These are phyloP conservation scores for Brachyptera putata DNA, from an alignment of 2,888 invertebrate genomes.

Conservation along the genomic window DNA sequence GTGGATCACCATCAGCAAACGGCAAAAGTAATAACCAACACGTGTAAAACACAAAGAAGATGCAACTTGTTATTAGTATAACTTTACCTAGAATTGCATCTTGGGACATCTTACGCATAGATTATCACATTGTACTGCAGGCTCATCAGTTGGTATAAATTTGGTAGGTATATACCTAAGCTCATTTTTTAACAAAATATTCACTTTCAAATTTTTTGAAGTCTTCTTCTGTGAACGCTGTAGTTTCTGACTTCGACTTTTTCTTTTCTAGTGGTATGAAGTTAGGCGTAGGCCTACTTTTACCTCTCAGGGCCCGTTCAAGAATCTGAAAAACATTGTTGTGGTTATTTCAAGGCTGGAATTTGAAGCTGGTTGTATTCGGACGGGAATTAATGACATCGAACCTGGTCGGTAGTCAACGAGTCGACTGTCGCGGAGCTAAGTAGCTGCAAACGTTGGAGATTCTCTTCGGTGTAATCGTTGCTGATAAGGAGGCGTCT, in stretches of 20 bases:
- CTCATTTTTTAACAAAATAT: constrained; percentile 47
- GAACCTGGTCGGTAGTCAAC: constrained; percentile 49
- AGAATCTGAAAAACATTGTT: constrained; percentile 49
- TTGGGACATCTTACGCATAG: constrained; percentile 25
- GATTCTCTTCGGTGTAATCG: constrained; percentile 47
- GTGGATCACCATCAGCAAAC: constrained; percentile 58
- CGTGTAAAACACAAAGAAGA: constrained; percentile 55
- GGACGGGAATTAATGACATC: not conserved
- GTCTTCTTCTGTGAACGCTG: constrained; percentile 67
- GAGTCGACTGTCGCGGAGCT: constrained; percentile 44
- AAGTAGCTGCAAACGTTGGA: constrained; percentile 49
- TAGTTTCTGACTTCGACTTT: constrained; percentile 43
- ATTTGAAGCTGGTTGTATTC: not conserved
- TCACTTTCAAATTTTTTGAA: constrained; percentile 63
- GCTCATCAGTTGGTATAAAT: not conserved
- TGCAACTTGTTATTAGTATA: constrained; percentile 51
- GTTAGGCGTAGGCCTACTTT: too few relatives aligned
- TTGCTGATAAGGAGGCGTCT: too few relatives aligned
- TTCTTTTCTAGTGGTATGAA: not conserved
- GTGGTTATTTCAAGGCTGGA: not conserved
- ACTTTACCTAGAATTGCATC: constrained; percentile 49
- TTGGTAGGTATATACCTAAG: not conserved
- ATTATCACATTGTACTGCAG: not conserved
- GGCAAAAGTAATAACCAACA: constrained; percentile 66
- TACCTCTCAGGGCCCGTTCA: constrained; percentile 54